A percentile compares a stretch with the other conserved stretches of the same genome.
Conservation (phyloP, 2,113 vertebrate species). For the Ophthalmotilapia sp. region DNA sequence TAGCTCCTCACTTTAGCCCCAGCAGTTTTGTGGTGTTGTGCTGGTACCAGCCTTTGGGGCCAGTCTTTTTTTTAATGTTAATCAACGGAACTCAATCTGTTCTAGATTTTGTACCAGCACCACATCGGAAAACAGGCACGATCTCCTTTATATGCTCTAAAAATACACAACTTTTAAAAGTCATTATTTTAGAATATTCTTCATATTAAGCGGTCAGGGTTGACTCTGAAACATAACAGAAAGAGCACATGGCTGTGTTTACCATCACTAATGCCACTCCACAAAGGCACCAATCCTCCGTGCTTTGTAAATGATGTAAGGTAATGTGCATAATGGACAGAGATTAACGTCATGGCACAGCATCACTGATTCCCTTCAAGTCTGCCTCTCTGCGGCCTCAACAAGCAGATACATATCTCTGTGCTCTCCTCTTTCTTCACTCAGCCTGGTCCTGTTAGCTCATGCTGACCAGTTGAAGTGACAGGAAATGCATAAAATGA, state of each 20-base stretch:
- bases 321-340: slow-evolving; percentile 36
- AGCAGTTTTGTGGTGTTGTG: not conserved
- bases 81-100: not conserved
- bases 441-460: not conserved
- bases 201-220: not conserved
- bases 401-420: not conserved
- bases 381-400: not conserved
- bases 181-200: not conserved
- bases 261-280: not conserved
- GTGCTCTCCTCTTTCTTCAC: not conserved
- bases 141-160: not conserved
- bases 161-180: not conserved
- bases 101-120: not conserved
- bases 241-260: slow-evolving; percentile 36
- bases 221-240: not conserved
- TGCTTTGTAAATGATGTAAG: slow-evolving; percentile 14
- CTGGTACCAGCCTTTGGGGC: not conserved
- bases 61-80: not conserved
- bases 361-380: slow-evolving; percentile 5
- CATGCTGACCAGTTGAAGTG: not conserved
- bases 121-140: rapidly evolving
- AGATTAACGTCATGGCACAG: slow-evolving; percentile 52
- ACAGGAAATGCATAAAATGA: not conserved
- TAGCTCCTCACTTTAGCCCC: not conserved
- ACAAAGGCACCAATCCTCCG: not conserved